Percentiles rank a stretch among this genome's conserved stretches.
Evolutionary conservation across 2,113 vertebrate species (phyloP).

Genomic region (Emydura subglobosa): DNA sequence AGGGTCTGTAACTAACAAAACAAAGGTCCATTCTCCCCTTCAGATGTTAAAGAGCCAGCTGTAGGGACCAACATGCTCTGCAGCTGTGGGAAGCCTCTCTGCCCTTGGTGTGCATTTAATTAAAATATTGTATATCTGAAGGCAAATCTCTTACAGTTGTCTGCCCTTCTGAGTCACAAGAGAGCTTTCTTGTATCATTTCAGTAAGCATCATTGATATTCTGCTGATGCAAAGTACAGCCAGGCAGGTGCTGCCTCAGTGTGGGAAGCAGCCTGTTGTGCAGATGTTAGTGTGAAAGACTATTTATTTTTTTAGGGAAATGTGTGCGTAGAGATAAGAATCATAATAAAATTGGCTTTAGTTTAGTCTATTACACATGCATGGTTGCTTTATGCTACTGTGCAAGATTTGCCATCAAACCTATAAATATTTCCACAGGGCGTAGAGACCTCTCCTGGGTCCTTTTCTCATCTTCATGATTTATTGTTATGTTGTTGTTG

Average conservation of each 20-base stretch:
- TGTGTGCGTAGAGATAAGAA: background rate
- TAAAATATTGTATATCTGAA: background rate
- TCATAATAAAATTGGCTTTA: background rate
- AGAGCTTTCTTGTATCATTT: background rate
- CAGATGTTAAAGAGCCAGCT: background rate
- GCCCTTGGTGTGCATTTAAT: background rate
- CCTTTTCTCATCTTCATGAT: background rate
- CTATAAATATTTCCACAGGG: background rate
- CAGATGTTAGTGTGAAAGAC: background rate
- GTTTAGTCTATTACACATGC: background rate
- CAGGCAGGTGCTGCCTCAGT: background rate
- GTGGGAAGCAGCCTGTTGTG: background rate
- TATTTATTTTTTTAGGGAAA: background rate
- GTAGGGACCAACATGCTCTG: background rate
- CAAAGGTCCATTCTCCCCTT: background rate
- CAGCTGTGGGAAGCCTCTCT: background rate
- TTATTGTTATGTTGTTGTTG: background rate
- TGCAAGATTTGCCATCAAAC: background rate
- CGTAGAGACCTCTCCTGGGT: background rate
- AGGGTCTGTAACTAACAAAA: background rate
- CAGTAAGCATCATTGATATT: background rate
- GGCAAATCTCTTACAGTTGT: background rate
- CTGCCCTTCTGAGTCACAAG: background rate
- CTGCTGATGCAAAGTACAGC: background rate
- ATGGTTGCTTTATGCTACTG: background rate